These are phyloP conservation scores for Euwallacea similis DNA, from an alignment of 1,140 invertebrate species.

Conservation along the genomic window DNA sequence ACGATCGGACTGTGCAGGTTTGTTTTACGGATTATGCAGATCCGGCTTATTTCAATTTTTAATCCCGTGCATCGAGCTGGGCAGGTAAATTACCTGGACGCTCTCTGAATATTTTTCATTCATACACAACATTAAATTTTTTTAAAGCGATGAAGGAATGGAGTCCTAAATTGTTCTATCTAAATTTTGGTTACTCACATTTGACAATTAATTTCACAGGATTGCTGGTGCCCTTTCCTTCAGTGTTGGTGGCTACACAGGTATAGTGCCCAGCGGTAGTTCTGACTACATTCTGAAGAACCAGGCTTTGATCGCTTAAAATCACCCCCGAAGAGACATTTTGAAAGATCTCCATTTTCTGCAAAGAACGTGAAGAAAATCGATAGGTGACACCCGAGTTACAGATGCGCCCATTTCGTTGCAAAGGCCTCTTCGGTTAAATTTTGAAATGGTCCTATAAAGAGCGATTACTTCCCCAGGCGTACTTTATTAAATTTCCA, in stretches of 20 bases:
- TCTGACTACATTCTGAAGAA: conserved; percentile 78
- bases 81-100: no score
- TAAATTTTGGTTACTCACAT: conserved; percentile 65
- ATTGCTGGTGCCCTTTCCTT: conserved; percentile 80
- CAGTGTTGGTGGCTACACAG: conserved; percentile 77
- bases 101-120: no score
- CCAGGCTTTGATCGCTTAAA: conserved; percentile 78
- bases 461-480: conserved; percentile 5
- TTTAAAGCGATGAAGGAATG: no score
- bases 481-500: conserved; percentile 27
- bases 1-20: no score
- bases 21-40: no score
- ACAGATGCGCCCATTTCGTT: no score
- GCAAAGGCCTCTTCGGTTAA: background rate
- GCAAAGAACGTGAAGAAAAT: conserved; percentile 37
- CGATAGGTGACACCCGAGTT: background rate
- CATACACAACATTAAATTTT: background rate
- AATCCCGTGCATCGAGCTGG: no score
- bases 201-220: conserved; percentile 75
- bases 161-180: no score
- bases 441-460: conserved; percentile 13
- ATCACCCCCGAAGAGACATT: conserved; percentile 77
- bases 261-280: conserved; percentile 79
- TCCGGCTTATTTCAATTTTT: no score
- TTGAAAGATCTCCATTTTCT: conserved; percentile 78